phyloP scores from a whole-genome alignment of 2,797 vertebrate species.

The Schizothorax lantsangensis region DNA sequence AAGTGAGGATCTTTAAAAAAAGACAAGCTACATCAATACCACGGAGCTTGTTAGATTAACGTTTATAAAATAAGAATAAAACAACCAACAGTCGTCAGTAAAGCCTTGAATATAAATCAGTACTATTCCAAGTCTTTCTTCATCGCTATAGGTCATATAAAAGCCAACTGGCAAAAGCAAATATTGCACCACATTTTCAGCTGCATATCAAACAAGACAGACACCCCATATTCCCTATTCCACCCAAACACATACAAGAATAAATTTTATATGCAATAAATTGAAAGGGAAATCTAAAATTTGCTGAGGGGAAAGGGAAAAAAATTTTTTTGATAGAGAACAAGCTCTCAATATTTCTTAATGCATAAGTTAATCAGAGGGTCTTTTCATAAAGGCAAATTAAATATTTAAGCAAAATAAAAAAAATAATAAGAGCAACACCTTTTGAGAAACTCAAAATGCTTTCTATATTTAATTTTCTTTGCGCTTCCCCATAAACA shows the following conservation, averaged over 20 bases:
- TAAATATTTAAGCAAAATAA: slow-evolving; percentile 61
- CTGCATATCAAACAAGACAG: slow-evolving; percentile 73
- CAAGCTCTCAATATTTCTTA: slow-evolving; percentile 65
- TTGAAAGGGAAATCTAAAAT: slow-evolving; percentile 71
- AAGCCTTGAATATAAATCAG: slow-evolving; percentile 69
- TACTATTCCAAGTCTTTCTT: slow-evolving; percentile 54
- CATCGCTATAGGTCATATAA: slow-evolving; percentile 64
- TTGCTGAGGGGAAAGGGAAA: slow-evolving; percentile 45
- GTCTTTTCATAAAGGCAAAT: slow-evolving; percentile 62
- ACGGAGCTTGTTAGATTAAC: slow-evolving; percentile 56
- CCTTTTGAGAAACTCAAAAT: slow-evolving; percentile 39
- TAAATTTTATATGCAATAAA: slow-evolving; percentile 74
- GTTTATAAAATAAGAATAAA: slow-evolving; percentile 72
- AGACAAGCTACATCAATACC: slow-evolving; percentile 63
- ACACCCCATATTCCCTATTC: slow-evolving; percentile 68
- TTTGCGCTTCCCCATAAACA: slow-evolving; percentile 39
- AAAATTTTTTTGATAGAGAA: slow-evolving; percentile 65
- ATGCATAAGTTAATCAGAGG: slow-evolving; percentile 54
- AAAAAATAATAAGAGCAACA: slow-evolving; percentile 36
- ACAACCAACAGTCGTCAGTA: slow-evolving; percentile 66
- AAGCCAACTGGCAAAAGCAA: slow-evolving; percentile 72
- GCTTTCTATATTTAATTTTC: slow-evolving; percentile 34
- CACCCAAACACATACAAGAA: slow-evolving; percentile 75
- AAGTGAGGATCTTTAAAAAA: slow-evolving; percentile 48
- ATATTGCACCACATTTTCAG: slow-evolving; percentile 82